A percentile compares a stretch with the other conserved stretches of the same genome.
phyloP scores from a whole-genome alignment of 2,113 vertebrate species.

The Cricetomys ansorgei region DNA sequence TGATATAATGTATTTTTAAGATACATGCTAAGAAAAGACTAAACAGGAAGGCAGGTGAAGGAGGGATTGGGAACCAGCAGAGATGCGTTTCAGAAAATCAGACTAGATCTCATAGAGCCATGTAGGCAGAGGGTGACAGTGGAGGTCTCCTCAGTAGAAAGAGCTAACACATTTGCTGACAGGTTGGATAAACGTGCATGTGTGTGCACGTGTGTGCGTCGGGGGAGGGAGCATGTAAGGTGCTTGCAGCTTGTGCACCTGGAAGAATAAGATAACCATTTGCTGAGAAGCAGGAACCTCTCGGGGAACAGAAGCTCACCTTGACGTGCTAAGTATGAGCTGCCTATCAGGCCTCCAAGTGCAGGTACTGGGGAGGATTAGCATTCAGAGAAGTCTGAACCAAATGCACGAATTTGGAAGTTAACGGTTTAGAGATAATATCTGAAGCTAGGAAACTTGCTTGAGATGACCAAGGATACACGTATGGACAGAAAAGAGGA shows the following conservation, averaged over 20 bases:
- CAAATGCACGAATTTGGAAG: constrained; percentile 35
- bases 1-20: constrained; percentile 32
- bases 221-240: not conserved
- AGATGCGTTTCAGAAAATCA: not conserved
- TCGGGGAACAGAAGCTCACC: not conserved
- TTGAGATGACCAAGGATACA: constrained; percentile 36
- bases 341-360: not conserved
- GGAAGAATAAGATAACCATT: not conserved
- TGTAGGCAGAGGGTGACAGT: not conserved
- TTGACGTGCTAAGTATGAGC: not conserved
- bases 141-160: not conserved
- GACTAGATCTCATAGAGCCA: not conserved
- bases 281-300: not conserved
- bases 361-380: not conserved
- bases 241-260: not conserved
- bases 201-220: no score
- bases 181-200: not conserved
- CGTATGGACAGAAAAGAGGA: constrained; percentile 21
- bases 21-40: constrained; percentile 22
- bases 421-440: constrained; percentile 15
- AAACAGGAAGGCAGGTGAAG: not conserved
- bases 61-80: not conserved
- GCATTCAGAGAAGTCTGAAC: constrained; percentile 29
- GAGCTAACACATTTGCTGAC: not conserved
- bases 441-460: not conserved